Base-by-base conservation (phyloP, 2,113 vertebrate species). In the Menura novaehollandiae region DNA sequence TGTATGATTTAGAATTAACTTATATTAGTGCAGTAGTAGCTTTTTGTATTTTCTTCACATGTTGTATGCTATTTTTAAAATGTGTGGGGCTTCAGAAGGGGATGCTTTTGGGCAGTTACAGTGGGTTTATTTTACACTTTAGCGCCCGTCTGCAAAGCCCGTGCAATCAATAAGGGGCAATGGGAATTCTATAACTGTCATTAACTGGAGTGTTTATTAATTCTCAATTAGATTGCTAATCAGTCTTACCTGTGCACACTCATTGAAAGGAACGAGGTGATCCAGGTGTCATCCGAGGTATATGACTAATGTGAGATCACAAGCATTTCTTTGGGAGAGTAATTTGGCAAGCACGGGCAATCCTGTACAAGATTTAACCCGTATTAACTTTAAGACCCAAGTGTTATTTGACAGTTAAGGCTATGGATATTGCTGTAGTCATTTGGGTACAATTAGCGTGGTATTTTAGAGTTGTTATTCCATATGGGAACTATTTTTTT, bases 191-290 rank as follows among this genome's bases (percentile, higher is more conserved):
- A 85, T 96, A 95, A 60, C 84, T 95, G 87, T 89, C 89, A 91
- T 96, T 94, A 95, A 82, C 87, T 72, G 47, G 60, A 84, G 79
- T 95, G 95, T 95, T 96, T 96, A 96, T 97, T 97, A 96, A 96
- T 96, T 97, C 93, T 71, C 93, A 86, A 92, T 97, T 95, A 96
- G 69, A 78, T 44, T 55, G 39, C 68, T 95, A 92, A 94, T 97
- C 92, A 92, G 60, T 95, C 93, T 96, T 96, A 93, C 79, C 80
- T 93, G 85, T 75, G 73, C 62, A 81, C 89, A 84, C 4, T 75
- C 60, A 67, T 26, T 92, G 83, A 37, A 84, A 80, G 58, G 52
- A 84, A 47, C 33, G 67, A 66, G 66, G 52, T 60, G 60, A 92
- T 88, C 22, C 53, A 46, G 86, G 47, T 90, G 60, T 80, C 63